Base-by-base conservation (phyloP, 2,888 invertebrate species). In the Drosophila fulvimacula region DNA sequence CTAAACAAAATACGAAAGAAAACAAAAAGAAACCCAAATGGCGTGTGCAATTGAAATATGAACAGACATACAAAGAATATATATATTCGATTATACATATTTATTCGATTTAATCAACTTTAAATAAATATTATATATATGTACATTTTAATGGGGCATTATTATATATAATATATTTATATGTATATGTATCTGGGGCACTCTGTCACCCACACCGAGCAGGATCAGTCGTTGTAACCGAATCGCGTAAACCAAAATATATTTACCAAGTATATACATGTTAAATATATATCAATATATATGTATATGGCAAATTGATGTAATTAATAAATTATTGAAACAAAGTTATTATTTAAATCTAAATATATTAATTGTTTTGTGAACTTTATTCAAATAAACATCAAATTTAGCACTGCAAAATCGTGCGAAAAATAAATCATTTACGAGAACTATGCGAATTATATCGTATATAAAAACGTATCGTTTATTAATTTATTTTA, bases 341-440 rank as follows among this genome's bases (percentile, higher is more conserved):
- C 72, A 77, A 76, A 77, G 79, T 88, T 79, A 88, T 78, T 88
- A 81, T 69, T 79, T 76, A 60, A 69, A 68, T 69, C 72, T 71
- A 75, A 79, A 64, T 70, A 69, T 57, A 74, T 82, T 67, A 79
- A 76, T 69, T 79, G 80, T 79, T 69, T 82, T 84, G 82, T 80
- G 84, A 71, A 79, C 74, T 71, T 80, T 72, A 73, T 79, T 63
- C 69, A 87, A 87, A 85, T 85, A 88, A 85, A 79, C 68, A 72
- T 69, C 38, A 48, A 75, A 59, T 42, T 60, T 63, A 55, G 68
- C 86, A 71, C 75, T 69, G 67, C 74, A 71, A 69, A 74, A 68
- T 62, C 60, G 88, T 69, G 83, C 73, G 58, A 32, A 70, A 64
- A 76, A 51, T 0, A 49, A 73, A 7, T 21, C 38, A 24, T 36